Evolutionary conservation across 2,888 invertebrate genomes (phyloP).

Genomic region (Eumerus sabulonum): DNA sequence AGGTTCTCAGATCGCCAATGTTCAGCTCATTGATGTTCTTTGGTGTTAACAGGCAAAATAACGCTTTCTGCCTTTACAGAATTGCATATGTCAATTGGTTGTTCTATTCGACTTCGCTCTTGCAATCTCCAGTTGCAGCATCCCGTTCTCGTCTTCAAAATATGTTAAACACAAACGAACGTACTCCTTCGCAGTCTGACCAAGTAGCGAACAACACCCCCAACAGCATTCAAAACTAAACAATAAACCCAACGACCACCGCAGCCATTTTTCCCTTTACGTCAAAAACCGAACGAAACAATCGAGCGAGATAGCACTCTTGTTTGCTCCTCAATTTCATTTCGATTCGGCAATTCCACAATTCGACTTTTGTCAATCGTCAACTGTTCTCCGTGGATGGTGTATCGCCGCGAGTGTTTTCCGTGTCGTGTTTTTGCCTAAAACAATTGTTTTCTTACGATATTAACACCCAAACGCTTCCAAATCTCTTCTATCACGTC

Average conservation of each 20-base stretch:
- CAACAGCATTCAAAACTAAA: background rate
- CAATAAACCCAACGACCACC: slow-evolving; percentile 17
- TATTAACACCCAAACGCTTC: slow-evolving; percentile 19
- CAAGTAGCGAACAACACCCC: too few relatives aligned
- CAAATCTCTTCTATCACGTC: background rate
- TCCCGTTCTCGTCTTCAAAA: too few relatives aligned
- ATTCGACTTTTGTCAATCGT: slow-evolving; percentile 46
- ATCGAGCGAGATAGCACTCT: slow-evolving; percentile 25
- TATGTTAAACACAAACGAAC: slow-evolving; percentile 2
- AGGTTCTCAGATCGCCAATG: too few relatives aligned
- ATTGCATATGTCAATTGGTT: too few relatives aligned
- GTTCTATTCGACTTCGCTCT: too few relatives aligned
- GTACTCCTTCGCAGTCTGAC: background rate
- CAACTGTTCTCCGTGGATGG: slow-evolving; percentile 22
- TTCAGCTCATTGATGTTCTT: too few relatives aligned
- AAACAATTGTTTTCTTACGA: slow-evolving; percentile 11
- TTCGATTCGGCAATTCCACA: slow-evolving; percentile 10
- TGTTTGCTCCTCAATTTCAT: background rate
- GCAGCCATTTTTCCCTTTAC: slow-evolving; percentile 43
- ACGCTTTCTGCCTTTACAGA: too few relatives aligned
- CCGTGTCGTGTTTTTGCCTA: slow-evolving; percentile 11
- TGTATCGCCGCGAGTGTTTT: slow-evolving; percentile 43
- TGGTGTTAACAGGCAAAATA: too few relatives aligned
- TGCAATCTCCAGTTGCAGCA: too few relatives aligned
- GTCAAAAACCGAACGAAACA: slow-evolving; percentile 52